Conservation (phyloP, 2,797 vertebrate genomes). For the Microcaecilia unicolor region DNA sequence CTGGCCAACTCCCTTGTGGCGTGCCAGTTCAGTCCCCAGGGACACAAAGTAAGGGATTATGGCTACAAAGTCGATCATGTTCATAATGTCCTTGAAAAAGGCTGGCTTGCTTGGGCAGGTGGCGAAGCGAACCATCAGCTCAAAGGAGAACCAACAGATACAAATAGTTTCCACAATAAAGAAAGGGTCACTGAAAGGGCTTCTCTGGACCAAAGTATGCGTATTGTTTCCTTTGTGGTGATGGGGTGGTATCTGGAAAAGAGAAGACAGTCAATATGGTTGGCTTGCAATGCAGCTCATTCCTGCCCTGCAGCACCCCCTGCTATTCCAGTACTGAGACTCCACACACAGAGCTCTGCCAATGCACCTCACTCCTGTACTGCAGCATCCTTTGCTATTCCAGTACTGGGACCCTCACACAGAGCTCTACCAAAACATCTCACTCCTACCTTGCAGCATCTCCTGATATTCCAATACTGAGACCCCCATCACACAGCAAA, state of each 20-base stretch:
- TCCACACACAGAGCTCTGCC: too few relatives aligned
- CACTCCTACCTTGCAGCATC: too few relatives aligned
- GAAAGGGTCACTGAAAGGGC: constrained; percentile 76
- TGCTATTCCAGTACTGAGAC: too few relatives aligned
- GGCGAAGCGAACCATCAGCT: constrained; percentile 69
- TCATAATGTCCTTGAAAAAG: constrained; percentile 92
- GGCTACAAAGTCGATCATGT: constrained; percentile 89
- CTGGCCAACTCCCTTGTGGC: constrained; percentile 59
- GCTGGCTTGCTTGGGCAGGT: constrained; percentile 70
- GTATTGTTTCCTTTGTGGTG: constrained; percentile 5
- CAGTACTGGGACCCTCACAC: too few relatives aligned
- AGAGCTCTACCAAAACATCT: too few relatives aligned
- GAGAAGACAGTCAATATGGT: too few relatives aligned
- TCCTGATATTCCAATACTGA: too few relatives aligned
- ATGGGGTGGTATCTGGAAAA: constrained; percentile 4
- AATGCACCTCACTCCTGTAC: too few relatives aligned
- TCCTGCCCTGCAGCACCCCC: too few relatives aligned
- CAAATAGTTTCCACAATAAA: constrained; percentile 84
- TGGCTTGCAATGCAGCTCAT: too few relatives aligned
- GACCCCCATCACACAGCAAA: too few relatives aligned
- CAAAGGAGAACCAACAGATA: constrained; percentile 88
- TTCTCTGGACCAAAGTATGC: neutral
- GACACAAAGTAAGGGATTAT: constrained; percentile 89
- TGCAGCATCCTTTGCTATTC: too few relatives aligned
- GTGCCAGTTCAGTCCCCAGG: constrained; percentile 77